phyloP scores from a whole-genome alignment of 2,113 vertebrate genomes.

The Alethe diademata region DNA sequence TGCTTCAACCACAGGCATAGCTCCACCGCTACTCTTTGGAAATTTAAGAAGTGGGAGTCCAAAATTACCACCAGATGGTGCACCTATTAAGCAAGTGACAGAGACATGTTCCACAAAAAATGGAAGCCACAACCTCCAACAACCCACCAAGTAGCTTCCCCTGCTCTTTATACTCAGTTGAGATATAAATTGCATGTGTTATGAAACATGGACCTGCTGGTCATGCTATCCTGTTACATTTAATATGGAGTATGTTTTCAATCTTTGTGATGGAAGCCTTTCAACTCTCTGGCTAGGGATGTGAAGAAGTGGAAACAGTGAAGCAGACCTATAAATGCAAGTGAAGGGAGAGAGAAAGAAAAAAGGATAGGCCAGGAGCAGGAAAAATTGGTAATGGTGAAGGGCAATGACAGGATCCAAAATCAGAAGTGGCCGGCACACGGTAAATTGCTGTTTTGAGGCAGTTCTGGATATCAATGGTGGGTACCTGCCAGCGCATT shows the following conservation, averaged over 20 bases:
- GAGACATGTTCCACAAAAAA: constrained; percentile 51
- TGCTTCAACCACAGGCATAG: background rate
- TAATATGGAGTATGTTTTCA: constrained; percentile 43
- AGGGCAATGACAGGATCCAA: background rate
- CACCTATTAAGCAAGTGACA: constrained; percentile 66
- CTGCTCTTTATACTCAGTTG: constrained; percentile 20
- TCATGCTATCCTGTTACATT: background rate
- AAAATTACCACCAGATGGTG: constrained; percentile 68
- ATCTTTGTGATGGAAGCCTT: background rate
- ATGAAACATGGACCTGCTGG: background rate
- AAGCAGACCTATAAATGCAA: background rate
- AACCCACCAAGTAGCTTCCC: constrained; percentile 49
- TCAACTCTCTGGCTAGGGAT: background rate
- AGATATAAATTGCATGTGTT: constrained; percentile 24
- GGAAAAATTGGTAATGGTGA: background rate
- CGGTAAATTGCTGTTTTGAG: background rate
- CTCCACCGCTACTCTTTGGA: background rate
- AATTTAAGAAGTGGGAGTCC: constrained; percentile 52
- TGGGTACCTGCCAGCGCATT: background rate
- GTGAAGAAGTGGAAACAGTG: background rate
- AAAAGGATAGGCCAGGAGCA: background rate
- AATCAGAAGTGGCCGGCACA: background rate
- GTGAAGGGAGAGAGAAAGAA: background rate
- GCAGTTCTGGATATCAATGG: background rate
- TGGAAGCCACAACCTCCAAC: constrained; percentile 42